A percentile compares a stretch with the other conserved stretches of the same genome.
Conservation (phyloP, 2,888 invertebrate genomes). For the Muscina levida region DNA sequence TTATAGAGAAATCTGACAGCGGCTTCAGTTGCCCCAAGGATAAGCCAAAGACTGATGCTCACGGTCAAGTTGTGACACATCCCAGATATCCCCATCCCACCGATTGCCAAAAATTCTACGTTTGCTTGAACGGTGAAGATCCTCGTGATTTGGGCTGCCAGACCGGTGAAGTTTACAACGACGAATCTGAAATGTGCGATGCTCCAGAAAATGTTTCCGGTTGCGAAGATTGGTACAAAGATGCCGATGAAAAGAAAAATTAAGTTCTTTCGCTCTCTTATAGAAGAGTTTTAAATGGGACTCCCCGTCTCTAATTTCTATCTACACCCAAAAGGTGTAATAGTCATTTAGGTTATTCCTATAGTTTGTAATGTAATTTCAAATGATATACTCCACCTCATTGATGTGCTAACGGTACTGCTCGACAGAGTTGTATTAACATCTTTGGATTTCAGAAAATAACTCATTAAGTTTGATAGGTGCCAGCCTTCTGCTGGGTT, state of each 20-base stretch:
- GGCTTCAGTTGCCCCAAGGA: constrained; percentile 92
- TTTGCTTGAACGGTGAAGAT: constrained; percentile 91
- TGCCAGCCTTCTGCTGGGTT: constrained; percentile 45
- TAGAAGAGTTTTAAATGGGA: constrained; percentile 64
- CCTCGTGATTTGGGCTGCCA: constrained; percentile 94
- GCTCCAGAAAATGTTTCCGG: constrained; percentile 94
- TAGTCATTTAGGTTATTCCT: constrained; percentile 68
- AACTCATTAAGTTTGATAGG: constrained; percentile 54
- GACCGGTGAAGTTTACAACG: constrained; percentile 95
- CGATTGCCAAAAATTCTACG: constrained; percentile 95
- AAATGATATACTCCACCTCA: constrained; percentile 26
- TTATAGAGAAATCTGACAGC: constrained; percentile 87
- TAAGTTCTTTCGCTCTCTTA: constrained; percentile 66
- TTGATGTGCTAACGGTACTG: background rate
- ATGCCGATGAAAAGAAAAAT: constrained; percentile 83
- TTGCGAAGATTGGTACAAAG: constrained; percentile 96
- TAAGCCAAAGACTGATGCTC: constrained; percentile 82
- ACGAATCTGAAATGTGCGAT: constrained; percentile 90
- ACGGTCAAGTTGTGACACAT: constrained; percentile 88
- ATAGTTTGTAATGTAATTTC: constrained; percentile 61
- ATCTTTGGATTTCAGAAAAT: constrained; percentile 18
- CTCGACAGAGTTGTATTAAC: background rate
- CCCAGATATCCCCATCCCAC: constrained; percentile 92
- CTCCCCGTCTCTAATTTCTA: constrained; percentile 46
- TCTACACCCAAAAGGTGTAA: constrained; percentile 45